Base-by-base conservation (phyloP, 2,888 invertebrate genomes). In the Exocentrus adspersus region DNA sequence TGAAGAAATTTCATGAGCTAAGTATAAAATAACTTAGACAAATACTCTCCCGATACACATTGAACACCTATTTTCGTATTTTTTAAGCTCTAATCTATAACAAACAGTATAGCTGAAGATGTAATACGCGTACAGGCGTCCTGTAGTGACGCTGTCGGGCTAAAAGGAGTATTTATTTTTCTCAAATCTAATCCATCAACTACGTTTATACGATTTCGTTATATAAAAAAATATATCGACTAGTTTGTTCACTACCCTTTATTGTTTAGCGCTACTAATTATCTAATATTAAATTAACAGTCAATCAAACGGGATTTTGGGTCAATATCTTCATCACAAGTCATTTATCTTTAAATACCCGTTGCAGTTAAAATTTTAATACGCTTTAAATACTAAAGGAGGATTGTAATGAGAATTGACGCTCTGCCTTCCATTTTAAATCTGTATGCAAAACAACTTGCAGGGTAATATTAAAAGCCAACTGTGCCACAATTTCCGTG, bases 1-100 rank as follows among this genome's bases (percentile, higher is more conserved):
- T 77, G 81, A 82, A 82, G 81, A 82, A 82, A 82, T 82, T 82
- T 82, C 82, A 82, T 82, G 82, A 81, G 74, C 75, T 74, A n/a
- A n/a, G n/a, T n/a, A 72, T 66, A 67, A 56, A 70, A 70, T 72
- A 12, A 50, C 66, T 60, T 52, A 56, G 42, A 62, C 50, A 43
- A 65, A 60, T 69, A 69, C 66, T 70, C 71, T 73, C 73, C 73
- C 71, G 60, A 60, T 60, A 61, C 54, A 64, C 24, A 43, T 52
- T 58, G 57, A 57, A 57, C 32, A 43, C 45, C 28, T 45, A 52
- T 24, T 43, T 30, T 57, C 19, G 28, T 43, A 7, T 21, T 43
- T 28, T 54, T 32, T n/a, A 37, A 54, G 43, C 17, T 46, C 57
- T 46, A 46, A 19, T 32, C 30, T 24, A 42, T 21, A 32, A 19